These are phyloP conservation scores for Poliocrania exsul DNA, from an alignment of 2,797 vertebrate genomes.

Conservation along the genomic window DNA sequence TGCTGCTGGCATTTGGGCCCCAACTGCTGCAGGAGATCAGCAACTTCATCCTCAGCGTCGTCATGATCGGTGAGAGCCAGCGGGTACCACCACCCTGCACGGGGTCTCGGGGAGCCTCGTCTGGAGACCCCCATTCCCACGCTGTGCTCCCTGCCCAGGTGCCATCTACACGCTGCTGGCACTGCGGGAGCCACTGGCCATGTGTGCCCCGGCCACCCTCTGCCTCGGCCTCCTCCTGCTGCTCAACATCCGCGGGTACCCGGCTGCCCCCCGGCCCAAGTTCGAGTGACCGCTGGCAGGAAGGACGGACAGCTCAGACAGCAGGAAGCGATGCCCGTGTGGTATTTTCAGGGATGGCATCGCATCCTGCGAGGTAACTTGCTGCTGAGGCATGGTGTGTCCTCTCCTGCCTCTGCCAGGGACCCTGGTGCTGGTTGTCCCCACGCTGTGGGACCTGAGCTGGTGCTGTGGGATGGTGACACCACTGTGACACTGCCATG, in stretches of 20 bases:
- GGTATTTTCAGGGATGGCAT: rapidly evolving
- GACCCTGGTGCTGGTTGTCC: background rate
- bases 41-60: conserved; percentile 75
- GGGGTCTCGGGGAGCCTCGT: background rate
- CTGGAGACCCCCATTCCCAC: background rate
- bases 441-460: rapidly evolving
- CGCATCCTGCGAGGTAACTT: rapidly evolving
- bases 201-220: conserved; percentile 70
- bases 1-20: conserved; percentile 75
- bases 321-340: rapidly evolving
- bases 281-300: background rate
- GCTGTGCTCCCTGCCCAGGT: conserved; percentile 54
- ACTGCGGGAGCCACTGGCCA: conserved; percentile 74
- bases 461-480: background rate
- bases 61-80: conserved; percentile 80
- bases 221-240: conserved; percentile 78
- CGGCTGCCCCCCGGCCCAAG: conserved; percentile 27
- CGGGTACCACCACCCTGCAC: rapidly evolving
- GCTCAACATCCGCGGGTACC: conserved; percentile 69
- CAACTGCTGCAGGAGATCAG: conserved; percentile 78
- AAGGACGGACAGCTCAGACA: rapidly evolving
- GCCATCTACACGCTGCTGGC: conserved; percentile 78
- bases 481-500: background rate
- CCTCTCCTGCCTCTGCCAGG: background rate
- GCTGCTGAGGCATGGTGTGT: rapidly evolving